A percentile compares a stretch with the other conserved stretches of the same genome.
phyloP scores from a whole-genome alignment of 1,140 invertebrate species.

The Protaetia brevitarsis region DNA sequence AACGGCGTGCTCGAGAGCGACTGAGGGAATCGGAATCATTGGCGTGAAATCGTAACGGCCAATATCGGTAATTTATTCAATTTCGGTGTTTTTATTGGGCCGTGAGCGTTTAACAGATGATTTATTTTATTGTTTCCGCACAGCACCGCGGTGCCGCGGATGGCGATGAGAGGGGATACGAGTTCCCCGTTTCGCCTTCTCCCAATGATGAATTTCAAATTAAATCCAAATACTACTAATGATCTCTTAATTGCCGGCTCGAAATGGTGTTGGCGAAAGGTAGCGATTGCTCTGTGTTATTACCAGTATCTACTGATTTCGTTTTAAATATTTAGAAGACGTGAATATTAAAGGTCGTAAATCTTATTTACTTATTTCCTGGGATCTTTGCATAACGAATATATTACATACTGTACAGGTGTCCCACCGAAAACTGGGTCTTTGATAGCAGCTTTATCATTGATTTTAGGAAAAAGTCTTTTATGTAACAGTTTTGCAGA shows the following conservation, averaged over 20 bases:
- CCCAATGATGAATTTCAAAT: constrained; percentile 8
- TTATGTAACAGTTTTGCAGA: too few species aligned
- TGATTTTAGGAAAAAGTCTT: too few species aligned
- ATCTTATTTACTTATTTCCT: too few species aligned
- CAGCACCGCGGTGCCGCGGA: background rate
- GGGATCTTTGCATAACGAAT: too few species aligned
- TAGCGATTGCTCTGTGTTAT: too few species aligned
- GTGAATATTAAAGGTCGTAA: too few species aligned
- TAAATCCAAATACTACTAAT: background rate
- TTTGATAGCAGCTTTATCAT: too few species aligned
- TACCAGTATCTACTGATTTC: background rate
- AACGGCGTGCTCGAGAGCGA: background rate
- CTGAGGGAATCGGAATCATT: constrained; percentile 26
- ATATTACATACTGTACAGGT: too few species aligned
- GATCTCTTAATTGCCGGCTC: background rate
- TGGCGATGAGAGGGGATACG: background rate
- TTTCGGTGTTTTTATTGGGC: constrained; percentile 42
- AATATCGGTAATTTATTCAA: constrained; percentile 45
- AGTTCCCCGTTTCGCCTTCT: background rate
- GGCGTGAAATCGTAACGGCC: constrained; percentile 42
- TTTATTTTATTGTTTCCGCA: constrained; percentile 36
- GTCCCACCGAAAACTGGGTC: too few species aligned
- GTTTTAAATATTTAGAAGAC: background rate
- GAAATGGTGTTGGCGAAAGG: background rate
- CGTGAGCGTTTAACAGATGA: constrained; percentile 36